phyloP scores from a whole-genome alignment of 2,113 vertebrate species.

The Poecile atricapillus region DNA sequence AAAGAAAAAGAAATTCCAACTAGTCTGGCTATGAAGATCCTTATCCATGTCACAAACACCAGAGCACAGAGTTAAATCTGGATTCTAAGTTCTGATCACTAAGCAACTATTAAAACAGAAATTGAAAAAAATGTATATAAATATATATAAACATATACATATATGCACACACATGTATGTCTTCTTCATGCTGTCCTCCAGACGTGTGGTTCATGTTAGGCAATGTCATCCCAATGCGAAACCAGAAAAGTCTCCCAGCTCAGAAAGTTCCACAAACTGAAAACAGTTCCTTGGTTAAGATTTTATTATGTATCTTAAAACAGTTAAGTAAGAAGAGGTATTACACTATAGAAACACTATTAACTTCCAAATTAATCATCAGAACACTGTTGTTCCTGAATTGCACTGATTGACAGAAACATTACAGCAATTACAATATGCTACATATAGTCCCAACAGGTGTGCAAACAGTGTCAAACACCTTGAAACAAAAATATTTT shows the following conservation, averaged over 20 bases:
- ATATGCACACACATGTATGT: rapidly evolving
- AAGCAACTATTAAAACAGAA: neutral
- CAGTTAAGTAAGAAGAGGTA: neutral
- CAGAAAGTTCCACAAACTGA: neutral
- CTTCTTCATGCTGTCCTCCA: neutral
- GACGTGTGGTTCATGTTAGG: neutral
- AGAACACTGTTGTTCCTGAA: neutral
- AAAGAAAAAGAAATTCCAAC: neutral
- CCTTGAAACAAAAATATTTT: neutral
- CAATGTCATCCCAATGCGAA: neutral
- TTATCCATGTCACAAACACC: neutral
- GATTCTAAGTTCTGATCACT: neutral
- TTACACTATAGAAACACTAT: neutral
- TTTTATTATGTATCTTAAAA: neutral
- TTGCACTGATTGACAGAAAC: neutral
- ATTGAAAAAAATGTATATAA: neutral
- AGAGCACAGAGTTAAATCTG: neutral
- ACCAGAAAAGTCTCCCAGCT: neutral
- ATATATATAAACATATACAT: neutral
- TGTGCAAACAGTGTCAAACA: neutral
- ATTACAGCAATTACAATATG: neutral
- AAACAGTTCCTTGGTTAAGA: neutral
- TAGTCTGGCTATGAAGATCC: neutral
- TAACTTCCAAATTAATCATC: neutral
- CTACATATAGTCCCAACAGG: neutral